Evolutionary conservation across 2,113 vertebrate genomes (phyloP).

Genomic region (Addax nasomaculatus): DNA sequence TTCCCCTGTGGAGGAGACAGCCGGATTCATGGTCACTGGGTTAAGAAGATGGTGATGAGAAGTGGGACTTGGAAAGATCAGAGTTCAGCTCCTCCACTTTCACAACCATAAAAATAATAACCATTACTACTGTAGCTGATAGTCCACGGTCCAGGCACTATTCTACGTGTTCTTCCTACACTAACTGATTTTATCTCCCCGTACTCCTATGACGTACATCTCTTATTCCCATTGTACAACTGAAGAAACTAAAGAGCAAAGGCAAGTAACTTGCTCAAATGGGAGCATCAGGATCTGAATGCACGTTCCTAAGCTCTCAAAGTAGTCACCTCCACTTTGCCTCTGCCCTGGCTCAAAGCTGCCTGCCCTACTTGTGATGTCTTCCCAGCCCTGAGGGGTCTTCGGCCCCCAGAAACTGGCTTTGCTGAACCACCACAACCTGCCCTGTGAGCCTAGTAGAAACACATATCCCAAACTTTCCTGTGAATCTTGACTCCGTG

Average conservation of each 20-base stretch:
- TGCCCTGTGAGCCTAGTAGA: not conserved
- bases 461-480: not conserved
- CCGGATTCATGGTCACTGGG: not conserved
- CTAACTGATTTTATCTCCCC: not conserved
- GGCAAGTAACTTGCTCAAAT: not conserved
- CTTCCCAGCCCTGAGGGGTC: not conserved
- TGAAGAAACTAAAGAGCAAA: not conserved
- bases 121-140: not conserved
- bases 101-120: not conserved
- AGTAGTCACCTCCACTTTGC: not conserved
- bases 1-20: not conserved
- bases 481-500: not conserved
- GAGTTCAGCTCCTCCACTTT: not conserved
- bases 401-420: not conserved
- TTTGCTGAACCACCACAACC: not conserved
- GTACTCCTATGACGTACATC: not conserved
- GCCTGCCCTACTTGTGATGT: not conserved
- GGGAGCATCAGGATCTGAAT: not conserved
- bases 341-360: not conserved
- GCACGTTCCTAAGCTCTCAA: not conserved
- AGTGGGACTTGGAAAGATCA: not conserved
- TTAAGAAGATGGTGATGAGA: not conserved
- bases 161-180: not conserved
- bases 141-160: not conserved
- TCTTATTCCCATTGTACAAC: not conserved